A percentile compares a stretch with the other conserved stretches of the same genome.
Conservation (phyloP, 1,140 invertebrate genomes). For the Nasonia vitripennis region DNA sequence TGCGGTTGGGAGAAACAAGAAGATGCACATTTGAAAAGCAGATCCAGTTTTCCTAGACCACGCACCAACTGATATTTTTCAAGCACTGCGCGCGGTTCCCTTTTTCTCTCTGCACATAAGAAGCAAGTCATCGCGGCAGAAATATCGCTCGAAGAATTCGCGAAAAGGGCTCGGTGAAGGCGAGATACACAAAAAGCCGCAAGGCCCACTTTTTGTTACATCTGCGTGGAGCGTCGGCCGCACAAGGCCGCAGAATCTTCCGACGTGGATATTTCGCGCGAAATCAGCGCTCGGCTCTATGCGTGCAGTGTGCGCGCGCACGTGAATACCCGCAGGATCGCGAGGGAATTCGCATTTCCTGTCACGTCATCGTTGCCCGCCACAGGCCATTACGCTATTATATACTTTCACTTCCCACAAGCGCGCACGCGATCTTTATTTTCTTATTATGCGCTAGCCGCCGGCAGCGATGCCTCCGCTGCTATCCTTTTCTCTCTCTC, state of each 20-base stretch:
- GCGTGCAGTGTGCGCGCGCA: not conserved
- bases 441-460: conserved; percentile 27
- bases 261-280: conserved; percentile 25
- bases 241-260: not conserved
- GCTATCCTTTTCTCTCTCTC: no score
- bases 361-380: conserved; percentile 45
- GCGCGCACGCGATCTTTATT: conserved; percentile 48
- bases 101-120: not conserved
- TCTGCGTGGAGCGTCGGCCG: not conserved
- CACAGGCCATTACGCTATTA: conserved; percentile 42
- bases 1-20: no score
- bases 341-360: conserved; percentile 51
- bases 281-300: not conserved
- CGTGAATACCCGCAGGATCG: conserved; percentile 5
- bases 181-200: not conserved
- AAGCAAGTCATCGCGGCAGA: not conserved
- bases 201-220: not conserved
- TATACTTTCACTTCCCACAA: conserved; percentile 54
- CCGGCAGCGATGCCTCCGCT: not conserved
- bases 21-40: no score
- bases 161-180: not conserved
- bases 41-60: no score
- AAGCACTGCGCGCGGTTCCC: no score
- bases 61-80: no score
- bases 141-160: conserved; percentile 7